Evolutionary conservation across 2,888 invertebrate genomes (phyloP), one percentile per base, ranked within the genome.

Genomic region (Urechis unicinctus): DNA sequence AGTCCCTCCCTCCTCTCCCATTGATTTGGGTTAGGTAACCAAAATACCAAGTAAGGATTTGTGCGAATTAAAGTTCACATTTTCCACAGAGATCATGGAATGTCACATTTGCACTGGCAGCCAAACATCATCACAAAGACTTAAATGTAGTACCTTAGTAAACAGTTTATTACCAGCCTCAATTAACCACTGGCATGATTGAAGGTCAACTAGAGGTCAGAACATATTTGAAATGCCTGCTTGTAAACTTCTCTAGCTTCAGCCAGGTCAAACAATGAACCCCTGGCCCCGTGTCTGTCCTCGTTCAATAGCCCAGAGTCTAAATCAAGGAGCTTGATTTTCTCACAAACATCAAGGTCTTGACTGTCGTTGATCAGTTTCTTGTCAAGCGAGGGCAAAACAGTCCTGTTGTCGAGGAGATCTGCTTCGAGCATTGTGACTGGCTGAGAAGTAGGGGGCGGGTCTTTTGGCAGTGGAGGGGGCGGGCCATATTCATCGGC

Each of bases 181-280:
- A n/a, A n/a, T n/a, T n/a, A n/a, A n/a, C n/a, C n/a, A n/a, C n/a
- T n/a, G n/a, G n/a, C n/a, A n/a, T n/a, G 45, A n/a, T 48, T 28
- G 21, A 9, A 28, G 13, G n/a, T 9, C 29, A 26, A 28, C 21
- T 48, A 28, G 13, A 48, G 30, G 26, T 51, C 30, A 24, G 64
- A 62, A 51, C 64, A 60, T 30, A 67, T 56, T 47, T 63, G 58
- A 30, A 64, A 56, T 6, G 66, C 68, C 55, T 67, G 62, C 46
- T 64, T 58, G 28, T 57, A 64, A 9, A 68, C 63, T 30, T 64
- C 56, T 36, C 53, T 56, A 9, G 64, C 65, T 28, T 68, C 68
- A 1, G 58, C 53, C 43, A 53, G 45, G 41, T 64, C 56, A 42
- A 66, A 61, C 21, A 57, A 28, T 6, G 6, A 17, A 21, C 17